Evolutionary conservation across 2,113 vertebrate species (phyloP).

Genomic region (Ptyas mucosa): DNA sequence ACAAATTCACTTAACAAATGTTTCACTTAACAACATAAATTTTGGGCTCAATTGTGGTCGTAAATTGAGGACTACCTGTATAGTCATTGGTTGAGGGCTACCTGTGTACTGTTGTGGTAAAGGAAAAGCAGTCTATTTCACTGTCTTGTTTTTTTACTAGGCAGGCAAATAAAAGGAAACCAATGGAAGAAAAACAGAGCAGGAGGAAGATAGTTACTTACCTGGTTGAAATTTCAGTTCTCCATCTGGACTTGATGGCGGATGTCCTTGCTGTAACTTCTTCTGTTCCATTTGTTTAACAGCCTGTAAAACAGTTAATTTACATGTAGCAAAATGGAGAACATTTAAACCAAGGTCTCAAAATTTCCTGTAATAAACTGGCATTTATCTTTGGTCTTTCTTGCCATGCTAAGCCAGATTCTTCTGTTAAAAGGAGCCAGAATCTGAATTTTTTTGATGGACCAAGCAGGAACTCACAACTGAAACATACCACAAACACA

Average conservation of each 20-base stretch:
- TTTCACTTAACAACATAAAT: too few relatives aligned
- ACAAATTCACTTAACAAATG: too few relatives aligned
- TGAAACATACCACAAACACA: background rate
- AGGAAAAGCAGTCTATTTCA: background rate
- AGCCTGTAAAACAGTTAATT: constrained; percentile 67
- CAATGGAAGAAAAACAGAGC: background rate
- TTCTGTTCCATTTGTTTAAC: constrained; percentile 91
- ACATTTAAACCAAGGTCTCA: constrained; percentile 25
- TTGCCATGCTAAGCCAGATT: background rate
- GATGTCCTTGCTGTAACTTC: constrained; percentile 78
- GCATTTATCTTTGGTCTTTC: background rate
- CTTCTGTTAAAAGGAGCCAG: background rate
- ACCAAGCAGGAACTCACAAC: background rate
- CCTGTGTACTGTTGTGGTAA: background rate
- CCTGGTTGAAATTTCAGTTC: constrained; percentile 71
- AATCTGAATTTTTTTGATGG: background rate
- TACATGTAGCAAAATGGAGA: background rate
- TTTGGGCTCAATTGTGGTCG: too few relatives aligned
- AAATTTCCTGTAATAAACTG: background rate
- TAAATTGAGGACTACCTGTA: background rate
- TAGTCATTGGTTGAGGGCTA: background rate
- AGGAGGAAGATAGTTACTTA: constrained; percentile 52
- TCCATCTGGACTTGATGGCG: constrained; percentile 74
- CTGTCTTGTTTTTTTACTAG: background rate
- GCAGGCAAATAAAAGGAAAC: background rate